Evolutionary conservation across 2,888 invertebrate species (phyloP), one percentile per base, ranked within the genome.

Genomic region (Drosophila pegasa): DNA sequence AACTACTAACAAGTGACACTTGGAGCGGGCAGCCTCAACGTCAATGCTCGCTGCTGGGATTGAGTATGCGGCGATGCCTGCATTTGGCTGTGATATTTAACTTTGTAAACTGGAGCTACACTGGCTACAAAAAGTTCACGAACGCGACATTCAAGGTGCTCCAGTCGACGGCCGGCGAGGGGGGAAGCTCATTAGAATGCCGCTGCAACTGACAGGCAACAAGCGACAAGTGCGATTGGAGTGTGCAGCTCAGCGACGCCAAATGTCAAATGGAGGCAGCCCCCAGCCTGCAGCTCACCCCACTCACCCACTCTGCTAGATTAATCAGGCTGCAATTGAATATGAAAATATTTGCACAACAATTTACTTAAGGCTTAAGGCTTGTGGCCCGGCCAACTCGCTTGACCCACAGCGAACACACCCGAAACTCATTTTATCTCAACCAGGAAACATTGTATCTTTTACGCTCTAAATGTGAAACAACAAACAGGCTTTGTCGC

Each of bases 401-500:
- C 58, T 60, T 75, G 75, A 71, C 83, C 83, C 66, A 40, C 27
- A 50, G 50, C 48, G 18, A 61, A 75, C 77, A 78, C 72, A 65
- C 71, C 78, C 58, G 50, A 64, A 59, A 69, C 43, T 55, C 69
- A 43, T 61, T 79, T 89, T 89, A 90, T 90, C 90, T 81, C 45
- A 57, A 87, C 89, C 89, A 89, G 90, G 90, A 90, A 90, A 74
- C 64, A 77, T 63, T 74, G 69, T 74, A 87, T 75, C 74, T 58
- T 68, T 55, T 27, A 18, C 48, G 50, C 45, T 22, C 29, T 56
- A 58, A 38, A 50, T 16, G 8, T n/a, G n/a, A 2, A 2, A 54
- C 25, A 8, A 10, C 3, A 55, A 63, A 69, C 70, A 16, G 63
- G 51, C 29, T 56, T 43, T 48, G 76, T 52, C 61, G 75, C 70